phyloP scores from a whole-genome alignment of 2,888 invertebrate species.

The Embidobia sp. region DNA sequence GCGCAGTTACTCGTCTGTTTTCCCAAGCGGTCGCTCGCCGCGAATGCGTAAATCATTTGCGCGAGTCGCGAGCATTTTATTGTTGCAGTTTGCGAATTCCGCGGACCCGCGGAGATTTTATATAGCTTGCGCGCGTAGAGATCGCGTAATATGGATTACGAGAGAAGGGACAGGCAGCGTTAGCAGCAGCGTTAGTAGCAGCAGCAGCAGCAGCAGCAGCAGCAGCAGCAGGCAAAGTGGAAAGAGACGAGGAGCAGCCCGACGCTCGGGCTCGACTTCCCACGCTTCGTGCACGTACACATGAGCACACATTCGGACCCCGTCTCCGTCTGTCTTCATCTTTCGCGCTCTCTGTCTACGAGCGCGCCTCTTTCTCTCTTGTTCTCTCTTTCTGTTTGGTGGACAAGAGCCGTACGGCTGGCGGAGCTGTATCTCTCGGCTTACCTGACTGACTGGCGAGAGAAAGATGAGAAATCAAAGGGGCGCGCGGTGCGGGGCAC shows the following conservation, averaged over 20 bases:
- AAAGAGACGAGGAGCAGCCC: conserved; percentile 64
- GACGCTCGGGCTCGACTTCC: conserved; percentile 70
- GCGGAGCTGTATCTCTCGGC: conserved; percentile 34
- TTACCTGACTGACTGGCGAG: conserved; percentile 52
- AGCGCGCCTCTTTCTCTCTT: conserved; percentile 1
- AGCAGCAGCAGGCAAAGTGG: conserved; percentile 60
- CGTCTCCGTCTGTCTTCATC: conserved; percentile 38
- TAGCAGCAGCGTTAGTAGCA: too few relatives aligned
- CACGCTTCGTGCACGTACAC: conserved; percentile 73
- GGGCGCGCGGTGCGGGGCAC: conserved; percentile 14
- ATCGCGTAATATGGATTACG: conserved; percentile 63
- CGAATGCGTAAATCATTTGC: conserved; percentile 4
- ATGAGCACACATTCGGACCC: conserved; percentile 55
- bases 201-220: too few relatives aligned
- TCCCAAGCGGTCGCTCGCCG: too few relatives aligned
- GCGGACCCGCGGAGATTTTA: conserved; percentile 30
- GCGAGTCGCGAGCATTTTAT: too few relatives aligned
- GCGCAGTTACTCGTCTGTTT: not conserved
- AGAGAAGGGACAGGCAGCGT: conserved; percentile 47
- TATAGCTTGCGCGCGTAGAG: conserved; percentile 38
- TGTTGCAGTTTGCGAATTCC: conserved; percentile 53
- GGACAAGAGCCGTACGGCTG: conserved; percentile 31
- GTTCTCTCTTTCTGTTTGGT: conserved; percentile 16
- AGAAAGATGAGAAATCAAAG: conserved; percentile 36
- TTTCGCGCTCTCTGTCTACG: conserved; percentile 25